A percentile compares a stretch with the other conserved stretches of the same genome.
Evolutionary conservation across 2,888 invertebrate genomes (phyloP).

Genomic region (Drosophila eohydei): DNA sequence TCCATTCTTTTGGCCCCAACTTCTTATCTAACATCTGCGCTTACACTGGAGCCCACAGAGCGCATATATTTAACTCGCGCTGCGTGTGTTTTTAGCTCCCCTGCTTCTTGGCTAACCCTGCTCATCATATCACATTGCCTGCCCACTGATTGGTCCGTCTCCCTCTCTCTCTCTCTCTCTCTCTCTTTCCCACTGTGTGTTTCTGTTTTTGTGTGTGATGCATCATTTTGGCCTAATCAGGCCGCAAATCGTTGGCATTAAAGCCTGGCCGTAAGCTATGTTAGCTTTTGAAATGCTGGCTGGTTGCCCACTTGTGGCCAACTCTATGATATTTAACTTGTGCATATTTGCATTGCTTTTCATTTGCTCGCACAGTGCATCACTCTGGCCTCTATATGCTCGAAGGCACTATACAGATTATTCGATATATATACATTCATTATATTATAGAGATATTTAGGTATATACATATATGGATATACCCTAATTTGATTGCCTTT

Average conservation of each 20-base stretch:
- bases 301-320: constrained; percentile 57
- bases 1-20: constrained; percentile 23
- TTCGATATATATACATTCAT: constrained; percentile 5
- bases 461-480: constrained; percentile 14
- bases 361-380: constrained; percentile 35
- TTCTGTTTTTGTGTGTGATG: constrained; percentile 63
- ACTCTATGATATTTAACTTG: constrained; percentile 65
- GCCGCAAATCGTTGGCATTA: constrained; percentile 77
- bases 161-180: background rate
- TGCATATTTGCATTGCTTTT: constrained; percentile 59
- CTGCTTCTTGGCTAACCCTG: constrained; percentile 2
- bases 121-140: constrained; percentile 32
- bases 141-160: constrained; percentile 22
- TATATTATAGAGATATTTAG: background rate
- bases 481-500: constrained; percentile 20
- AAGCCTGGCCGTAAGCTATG: constrained; percentile 70
- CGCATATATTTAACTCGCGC: constrained; percentile 72
- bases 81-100: constrained; percentile 62
- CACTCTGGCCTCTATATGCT: constrained; percentile 22
- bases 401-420: constrained; percentile 19
- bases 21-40: constrained; percentile 62
- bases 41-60: constrained; percentile 66
- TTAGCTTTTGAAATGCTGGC: constrained; percentile 60
- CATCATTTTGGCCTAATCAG: constrained; percentile 79
- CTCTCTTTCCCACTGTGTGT: constrained; percentile 12